phyloP scores from a whole-genome alignment of 2,113 vertebrate genomes.

The Phylloscopus trochiloides region DNA sequence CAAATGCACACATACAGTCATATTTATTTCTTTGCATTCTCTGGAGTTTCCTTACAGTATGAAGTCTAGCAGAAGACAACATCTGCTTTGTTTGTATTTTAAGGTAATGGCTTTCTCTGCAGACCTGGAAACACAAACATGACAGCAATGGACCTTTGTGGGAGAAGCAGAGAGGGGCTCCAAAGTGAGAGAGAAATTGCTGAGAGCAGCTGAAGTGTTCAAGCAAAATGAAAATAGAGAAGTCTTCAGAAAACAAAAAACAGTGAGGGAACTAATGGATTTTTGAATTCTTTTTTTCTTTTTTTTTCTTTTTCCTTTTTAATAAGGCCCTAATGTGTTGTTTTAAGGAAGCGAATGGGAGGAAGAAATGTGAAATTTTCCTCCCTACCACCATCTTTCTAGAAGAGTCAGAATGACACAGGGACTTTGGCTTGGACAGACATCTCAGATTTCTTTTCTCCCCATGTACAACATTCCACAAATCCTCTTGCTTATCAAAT shows the following conservation, averaged over 20 bases:
- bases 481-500: not conserved
- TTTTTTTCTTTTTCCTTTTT: not conserved
- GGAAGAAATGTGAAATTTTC: not conserved
- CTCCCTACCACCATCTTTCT: not conserved
- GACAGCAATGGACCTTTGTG: fast-evolving
- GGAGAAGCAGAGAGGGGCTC: not conserved
- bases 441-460: not conserved
- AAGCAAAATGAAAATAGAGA: not conserved
- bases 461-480: not conserved
- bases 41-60: constrained; percentile 13
- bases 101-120: not conserved
- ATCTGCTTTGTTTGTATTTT: constrained; percentile 55
- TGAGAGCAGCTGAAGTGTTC: not conserved
- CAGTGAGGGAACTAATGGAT: not conserved
- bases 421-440: not conserved
- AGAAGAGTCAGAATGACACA: not conserved
- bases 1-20: not conserved
- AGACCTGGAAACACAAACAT: not conserved
- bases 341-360: not conserved
- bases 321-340: not conserved
- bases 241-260: not conserved
- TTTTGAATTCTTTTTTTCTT: not conserved
- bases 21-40: not conserved
- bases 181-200: not conserved
- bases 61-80: constrained; percentile 61